Evolutionary conservation across 2,888 invertebrate species (phyloP), one percentile per base, ranked within the genome.

Genomic region (Steinernema hermaphroditum): DNA sequence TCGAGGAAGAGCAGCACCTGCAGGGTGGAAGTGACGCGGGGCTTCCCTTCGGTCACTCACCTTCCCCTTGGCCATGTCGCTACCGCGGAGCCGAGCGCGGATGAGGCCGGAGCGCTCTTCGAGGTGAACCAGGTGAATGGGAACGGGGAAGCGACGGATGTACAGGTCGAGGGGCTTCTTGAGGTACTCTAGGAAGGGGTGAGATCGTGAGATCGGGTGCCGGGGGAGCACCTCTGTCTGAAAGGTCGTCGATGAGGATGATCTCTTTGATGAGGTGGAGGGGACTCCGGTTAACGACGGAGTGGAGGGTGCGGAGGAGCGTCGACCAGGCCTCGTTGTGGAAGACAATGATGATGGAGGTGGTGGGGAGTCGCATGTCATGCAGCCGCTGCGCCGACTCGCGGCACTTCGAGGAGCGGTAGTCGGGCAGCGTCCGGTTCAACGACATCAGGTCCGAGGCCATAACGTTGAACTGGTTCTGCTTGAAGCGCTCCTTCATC

Each of bases 291-390:
- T 85, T 84, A 46, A 87, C 75, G 29, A 87, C 83, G 8, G 86
- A 86, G 72, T 87, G 86, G 4, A 87, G 80, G 1, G 85, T 86
- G 44, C 97, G 90, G 76, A 97, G 90, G 24, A 98, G 90, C 0
- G 97, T 98, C 54, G 94, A 92, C 96, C 96, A 97, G 0, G 97
- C 97, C 88, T 98, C 97, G 88, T 98, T 98, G 89, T 98, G 97
- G 89, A 98, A 98, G 71, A 98, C 97, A 85, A 98, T 96, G 76
- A 98, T 94, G 83, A 98, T 94, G 85, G 94, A 94, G 27, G 96
- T 96, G 50, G 93, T 92, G 2, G 96, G 96, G 85, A 97, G 90
- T 78, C 32, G 29, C 62, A 62, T 92, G 89, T 68, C 90, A 68
- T 1, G 54, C 19, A 54, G 34, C 1, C 19, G 70, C 22, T 71